These are phyloP conservation scores for Saccopteryx leptura DNA, from an alignment of 2,113 vertebrate species.

Conservation along the genomic window DNA sequence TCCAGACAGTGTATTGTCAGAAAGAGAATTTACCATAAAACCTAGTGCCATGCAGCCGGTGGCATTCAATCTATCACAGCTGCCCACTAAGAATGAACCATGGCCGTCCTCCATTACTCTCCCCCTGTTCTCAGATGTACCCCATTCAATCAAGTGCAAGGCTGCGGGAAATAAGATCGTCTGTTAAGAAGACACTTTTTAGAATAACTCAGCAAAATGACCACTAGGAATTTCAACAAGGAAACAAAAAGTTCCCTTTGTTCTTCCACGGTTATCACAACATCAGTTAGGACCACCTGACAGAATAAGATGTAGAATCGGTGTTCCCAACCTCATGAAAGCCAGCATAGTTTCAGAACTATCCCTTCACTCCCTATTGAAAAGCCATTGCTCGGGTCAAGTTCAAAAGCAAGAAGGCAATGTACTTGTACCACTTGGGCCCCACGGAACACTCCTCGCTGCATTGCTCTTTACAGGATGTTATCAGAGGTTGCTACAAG, in stretches of 20 bases:
- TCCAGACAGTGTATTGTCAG: conserved; percentile 70
- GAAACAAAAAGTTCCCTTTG: conserved; percentile 50
- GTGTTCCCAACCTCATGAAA: conserved; percentile 10
- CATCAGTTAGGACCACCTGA: neutral
- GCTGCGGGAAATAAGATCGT: conserved; percentile 41
- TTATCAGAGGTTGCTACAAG: conserved; percentile 11
- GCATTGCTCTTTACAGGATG: conserved; percentile 21
- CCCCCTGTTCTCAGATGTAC: neutral
- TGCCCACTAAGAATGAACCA: conserved; percentile 59
- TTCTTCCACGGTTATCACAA: neutral
- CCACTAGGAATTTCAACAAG: conserved; percentile 17
- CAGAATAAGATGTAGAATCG: neutral
- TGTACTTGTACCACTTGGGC: neutral
- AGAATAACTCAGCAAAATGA: conserved; percentile 66
- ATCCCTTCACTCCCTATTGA: neutral
- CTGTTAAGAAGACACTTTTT: conserved; percentile 32
- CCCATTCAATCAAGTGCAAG: conserved; percentile 57
- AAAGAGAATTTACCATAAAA: conserved; percentile 73
- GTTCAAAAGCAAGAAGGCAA: conserved; percentile 12
- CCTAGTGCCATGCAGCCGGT: conserved; percentile 11
- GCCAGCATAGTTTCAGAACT: neutral
- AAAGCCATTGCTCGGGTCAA: neutral
- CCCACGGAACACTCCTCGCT: neutral
- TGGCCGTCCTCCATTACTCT: conserved; percentile 63
- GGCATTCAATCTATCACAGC: conserved; percentile 70